phyloP scores from a whole-genome alignment of 1,140 invertebrate species.

The Aphelinus certus region DNA sequence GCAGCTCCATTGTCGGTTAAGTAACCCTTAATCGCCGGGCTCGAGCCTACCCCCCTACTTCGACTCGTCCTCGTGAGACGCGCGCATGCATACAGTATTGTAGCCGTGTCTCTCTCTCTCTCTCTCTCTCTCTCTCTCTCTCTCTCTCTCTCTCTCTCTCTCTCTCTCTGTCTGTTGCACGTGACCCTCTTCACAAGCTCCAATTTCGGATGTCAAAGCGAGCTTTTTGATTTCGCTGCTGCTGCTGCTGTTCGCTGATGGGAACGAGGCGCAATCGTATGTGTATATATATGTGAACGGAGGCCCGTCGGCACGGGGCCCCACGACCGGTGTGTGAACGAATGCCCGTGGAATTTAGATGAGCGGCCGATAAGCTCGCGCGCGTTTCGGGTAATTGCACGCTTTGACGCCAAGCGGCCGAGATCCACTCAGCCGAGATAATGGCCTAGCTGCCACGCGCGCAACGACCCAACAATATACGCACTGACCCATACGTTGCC shows the following conservation, averaged over 20 bases:
- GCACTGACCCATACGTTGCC: too few species aligned
- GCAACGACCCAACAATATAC: too few species aligned
- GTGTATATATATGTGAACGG: too few species aligned
- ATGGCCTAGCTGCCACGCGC: too few species aligned
- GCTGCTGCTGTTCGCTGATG: background rate
- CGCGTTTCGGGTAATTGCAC: slow-evolving; percentile 5
- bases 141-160: slow-evolving; percentile 17
- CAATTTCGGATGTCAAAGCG: slow-evolving; percentile 31
- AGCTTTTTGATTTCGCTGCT: slow-evolving; percentile 6
- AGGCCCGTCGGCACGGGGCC: background rate
- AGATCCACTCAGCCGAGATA: too few species aligned
- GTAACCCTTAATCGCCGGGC: slow-evolving; percentile 27
- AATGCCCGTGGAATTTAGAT: slow-evolving; percentile 14
- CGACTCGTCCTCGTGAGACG: slow-evolving; percentile 29
- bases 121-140: slow-evolving; percentile 23
- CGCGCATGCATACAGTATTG: slow-evolving; percentile 11
- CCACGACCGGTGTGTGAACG: slow-evolving; percentile 8
- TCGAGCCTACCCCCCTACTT: slow-evolving; percentile 36
- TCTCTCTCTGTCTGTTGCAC: background rate
- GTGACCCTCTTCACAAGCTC: slow-evolving; percentile 11
- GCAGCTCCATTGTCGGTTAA: slow-evolving; percentile 53
- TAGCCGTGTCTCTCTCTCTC: slow-evolving; percentile 28
- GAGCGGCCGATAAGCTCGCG: background rate
- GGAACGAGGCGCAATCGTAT: slow-evolving; percentile 20
- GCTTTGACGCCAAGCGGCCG: background rate